Percentiles rank a stretch among this genome's conserved stretches.
Conservation (phyloP, 2,797 vertebrate genomes). For the Limnodromus scolopaceus region DNA sequence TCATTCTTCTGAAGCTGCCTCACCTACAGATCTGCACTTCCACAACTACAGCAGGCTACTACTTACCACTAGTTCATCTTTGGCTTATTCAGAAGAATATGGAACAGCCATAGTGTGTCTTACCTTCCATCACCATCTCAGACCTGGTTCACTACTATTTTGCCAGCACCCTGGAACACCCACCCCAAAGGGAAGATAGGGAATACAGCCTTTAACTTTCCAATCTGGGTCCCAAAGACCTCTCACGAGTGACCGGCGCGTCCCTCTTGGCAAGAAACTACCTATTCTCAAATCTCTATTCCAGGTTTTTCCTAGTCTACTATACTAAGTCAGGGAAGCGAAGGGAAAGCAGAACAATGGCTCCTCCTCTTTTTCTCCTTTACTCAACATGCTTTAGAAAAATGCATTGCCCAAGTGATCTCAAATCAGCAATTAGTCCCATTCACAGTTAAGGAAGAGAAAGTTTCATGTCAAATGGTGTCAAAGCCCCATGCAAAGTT, state of each 20-base stretch:
- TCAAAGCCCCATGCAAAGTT: neutral
- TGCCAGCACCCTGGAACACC: neutral
- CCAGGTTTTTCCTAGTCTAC: neutral
- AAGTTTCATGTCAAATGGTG: neutral
- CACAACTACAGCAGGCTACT: neutral
- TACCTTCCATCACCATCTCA: neutral
- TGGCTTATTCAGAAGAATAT: neutral
- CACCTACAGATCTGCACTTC: neutral
- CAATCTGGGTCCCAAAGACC: neutral
- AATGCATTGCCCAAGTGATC: neutral
- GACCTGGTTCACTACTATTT: neutral
- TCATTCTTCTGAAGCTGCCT: neutral
- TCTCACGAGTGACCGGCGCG: fast-evolving
- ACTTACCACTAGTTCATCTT: neutral
- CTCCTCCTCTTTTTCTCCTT: neutral
- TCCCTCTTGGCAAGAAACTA: neutral
- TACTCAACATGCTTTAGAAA: neutral
- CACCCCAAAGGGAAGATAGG: neutral
- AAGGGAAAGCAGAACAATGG: neutral
- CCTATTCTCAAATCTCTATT: neutral
- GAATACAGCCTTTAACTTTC: neutral
- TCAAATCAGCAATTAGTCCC: neutral
- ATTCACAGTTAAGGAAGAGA: neutral
- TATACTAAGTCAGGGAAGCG: neutral
- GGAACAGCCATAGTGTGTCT: neutral